A percentile compares a stretch with the other conserved stretches of the same genome.
phyloP scores from a whole-genome alignment of 2,113 vertebrate genomes.

The Axis porcinus region DNA sequence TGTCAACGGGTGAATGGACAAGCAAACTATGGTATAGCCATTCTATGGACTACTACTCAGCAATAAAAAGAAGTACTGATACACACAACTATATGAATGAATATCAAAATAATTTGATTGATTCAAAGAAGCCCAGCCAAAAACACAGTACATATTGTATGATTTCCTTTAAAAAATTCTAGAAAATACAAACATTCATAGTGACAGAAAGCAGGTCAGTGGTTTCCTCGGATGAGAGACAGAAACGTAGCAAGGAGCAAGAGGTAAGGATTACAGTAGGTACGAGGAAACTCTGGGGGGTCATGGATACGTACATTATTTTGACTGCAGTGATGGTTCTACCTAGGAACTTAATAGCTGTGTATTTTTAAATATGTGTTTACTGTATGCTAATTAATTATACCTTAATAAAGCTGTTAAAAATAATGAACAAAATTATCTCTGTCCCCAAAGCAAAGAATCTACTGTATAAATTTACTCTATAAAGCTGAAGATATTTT shows the following conservation, averaged over 20 bases:
- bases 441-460: neutral
- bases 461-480: neutral
- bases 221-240: neutral
- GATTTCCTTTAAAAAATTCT: neutral
- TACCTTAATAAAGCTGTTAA: neutral
- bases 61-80: neutral
- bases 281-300: neutral
- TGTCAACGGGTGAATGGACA: neutral
- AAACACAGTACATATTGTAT: neutral
- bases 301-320: neutral
- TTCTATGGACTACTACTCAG: neutral
- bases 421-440: neutral
- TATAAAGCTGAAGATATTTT: neutral
- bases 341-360: neutral
- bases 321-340: neutral
- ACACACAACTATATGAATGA: neutral
- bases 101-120: neutral
- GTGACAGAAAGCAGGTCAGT: neutral
- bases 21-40: neutral
- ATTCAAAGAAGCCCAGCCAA: neutral
- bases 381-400: neutral
- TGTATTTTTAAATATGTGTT: neutral
- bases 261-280: neutral
- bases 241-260: neutral
- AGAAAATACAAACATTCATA: slow-evolving; percentile 7